Conservation (phyloP, 2,797 vertebrate genomes). For the Sorex maritimensis region DNA sequence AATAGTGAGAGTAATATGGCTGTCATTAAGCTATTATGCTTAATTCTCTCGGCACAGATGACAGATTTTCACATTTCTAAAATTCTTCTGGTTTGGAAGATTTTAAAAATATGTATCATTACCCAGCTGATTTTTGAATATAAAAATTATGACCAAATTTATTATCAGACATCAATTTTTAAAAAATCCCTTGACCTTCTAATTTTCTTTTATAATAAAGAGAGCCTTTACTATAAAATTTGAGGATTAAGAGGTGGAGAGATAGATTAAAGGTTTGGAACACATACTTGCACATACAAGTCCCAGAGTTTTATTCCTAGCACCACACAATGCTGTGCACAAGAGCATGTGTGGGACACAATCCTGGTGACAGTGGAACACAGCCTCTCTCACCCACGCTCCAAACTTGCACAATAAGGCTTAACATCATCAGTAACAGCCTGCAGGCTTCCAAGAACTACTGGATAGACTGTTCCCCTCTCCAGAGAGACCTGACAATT, state of each 20-base stretch:
- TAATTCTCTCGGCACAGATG: neutral
- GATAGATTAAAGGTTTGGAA: no score
- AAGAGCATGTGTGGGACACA: no score
- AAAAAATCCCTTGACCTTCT: neutral
- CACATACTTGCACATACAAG: no score
- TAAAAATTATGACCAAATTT: conserved; percentile 8
- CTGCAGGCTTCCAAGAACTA: no score
- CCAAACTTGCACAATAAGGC: no score
- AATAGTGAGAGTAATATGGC: conserved; percentile 7
- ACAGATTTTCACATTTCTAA: conserved; percentile 3
- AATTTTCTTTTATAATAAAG: neutral
- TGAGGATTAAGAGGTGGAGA: neutral
- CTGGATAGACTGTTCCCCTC: no score
- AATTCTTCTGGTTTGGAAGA: neutral
- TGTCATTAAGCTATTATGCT: neutral
- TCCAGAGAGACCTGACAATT: neutral
- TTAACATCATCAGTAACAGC: no score
- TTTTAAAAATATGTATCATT: neutral
- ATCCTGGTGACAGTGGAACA: no score
- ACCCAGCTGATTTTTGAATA: neutral
- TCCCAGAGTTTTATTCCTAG: no score
- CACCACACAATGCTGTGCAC: no score
- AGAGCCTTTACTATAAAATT: neutral
- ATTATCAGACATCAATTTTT: neutral
- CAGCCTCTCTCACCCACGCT: no score